Base-by-base conservation (phyloP, 2,888 invertebrate genomes). In the Melieria picta region DNA sequence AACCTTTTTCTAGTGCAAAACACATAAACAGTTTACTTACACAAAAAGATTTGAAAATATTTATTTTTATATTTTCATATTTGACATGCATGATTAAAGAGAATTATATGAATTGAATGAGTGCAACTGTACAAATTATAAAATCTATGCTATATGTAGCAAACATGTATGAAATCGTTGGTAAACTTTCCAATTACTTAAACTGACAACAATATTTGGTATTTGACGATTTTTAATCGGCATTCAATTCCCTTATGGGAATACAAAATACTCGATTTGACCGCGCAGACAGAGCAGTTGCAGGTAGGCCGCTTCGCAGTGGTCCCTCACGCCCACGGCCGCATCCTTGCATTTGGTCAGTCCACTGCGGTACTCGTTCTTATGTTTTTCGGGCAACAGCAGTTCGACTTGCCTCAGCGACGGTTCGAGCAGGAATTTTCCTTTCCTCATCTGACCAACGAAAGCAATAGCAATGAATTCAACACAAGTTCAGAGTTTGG, bases 361-460 rank as follows among this genome's bases (percentile, higher is more conserved):
- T 7, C 84, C 85, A n/a, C 72, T 71, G 58, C 75, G 76, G 69
- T 83, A 84, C 10, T 81, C 77, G 0, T 79, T 76, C 75, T 85
- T 86, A 56, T 80, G 81, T 16, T 71, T 58, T 42, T 86, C 86
- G 30, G 86, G 86, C 77, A 87, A 65, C 11, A 86, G 71, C 0
- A 86, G 55, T 0, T 86, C 86, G 16, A 87, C 80, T 76, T 86
- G 87, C 73, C 86, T 87, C 5, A 83, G 73, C 0, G 85, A 78
- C 1, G 81, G 72, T 7, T 86, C 86, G 68, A 82, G 74, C 7
- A 81, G 79, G 56, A 86, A 81, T 76, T 86, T 87, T 1, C 86
- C 86, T 72, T 85, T 86, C 73, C 85, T 85, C 69, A 87, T 83
- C 86, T 86, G 66, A 10, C n/a, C 56, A 52, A 52, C 5, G 13